A percentile compares a stretch with the other conserved stretches of the same genome.
phyloP scores from a whole-genome alignment of 2,113 vertebrate species.

The Nettapus auritus region DNA sequence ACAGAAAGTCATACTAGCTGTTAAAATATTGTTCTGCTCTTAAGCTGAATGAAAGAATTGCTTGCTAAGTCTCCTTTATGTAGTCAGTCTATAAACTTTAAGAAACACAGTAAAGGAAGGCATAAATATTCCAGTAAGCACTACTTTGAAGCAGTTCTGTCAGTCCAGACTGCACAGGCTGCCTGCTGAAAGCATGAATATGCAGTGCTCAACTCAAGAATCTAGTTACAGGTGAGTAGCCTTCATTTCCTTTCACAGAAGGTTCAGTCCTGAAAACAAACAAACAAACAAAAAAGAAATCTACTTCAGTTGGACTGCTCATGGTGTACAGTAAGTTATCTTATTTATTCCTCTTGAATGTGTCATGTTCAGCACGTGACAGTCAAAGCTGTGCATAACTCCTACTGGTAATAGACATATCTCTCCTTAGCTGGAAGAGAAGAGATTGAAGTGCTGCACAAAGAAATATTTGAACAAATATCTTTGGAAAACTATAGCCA shows the following conservation, averaged over 20 bases:
- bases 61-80: background rate
- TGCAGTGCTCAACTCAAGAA: background rate
- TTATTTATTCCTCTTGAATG: background rate
- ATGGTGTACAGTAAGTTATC: background rate
- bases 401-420: background rate
- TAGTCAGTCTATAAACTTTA: background rate
- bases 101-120: background rate
- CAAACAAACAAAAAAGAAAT: too few species aligned
- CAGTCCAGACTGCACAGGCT: background rate
- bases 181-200: background rate
- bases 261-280: background rate
- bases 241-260: background rate
- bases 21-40: background rate
- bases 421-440: background rate
- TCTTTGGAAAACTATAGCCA: background rate
- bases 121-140: background rate
- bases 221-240: conserved; percentile 31
- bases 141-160: background rate
- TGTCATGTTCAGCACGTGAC: background rate
- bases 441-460: background rate
- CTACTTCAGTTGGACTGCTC: background rate
- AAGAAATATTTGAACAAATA: background rate
- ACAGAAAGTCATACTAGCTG: background rate
- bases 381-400: background rate
- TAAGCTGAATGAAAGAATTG: background rate